Evolutionary conservation across 2,888 invertebrate species (phyloP), one percentile per base, ranked within the genome.

Genomic region (Ctenicera cuprea): DNA sequence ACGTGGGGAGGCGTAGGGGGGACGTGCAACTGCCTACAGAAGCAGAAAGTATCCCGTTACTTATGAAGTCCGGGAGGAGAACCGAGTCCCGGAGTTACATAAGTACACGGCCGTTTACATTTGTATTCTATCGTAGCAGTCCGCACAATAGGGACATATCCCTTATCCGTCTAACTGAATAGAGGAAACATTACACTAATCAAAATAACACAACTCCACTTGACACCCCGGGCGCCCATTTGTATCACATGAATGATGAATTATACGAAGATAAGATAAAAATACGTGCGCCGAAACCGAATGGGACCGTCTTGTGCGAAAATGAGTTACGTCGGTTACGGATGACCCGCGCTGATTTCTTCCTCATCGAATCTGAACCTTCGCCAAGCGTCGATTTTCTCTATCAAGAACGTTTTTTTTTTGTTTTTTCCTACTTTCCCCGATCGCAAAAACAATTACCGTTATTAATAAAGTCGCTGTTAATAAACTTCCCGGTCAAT

Each of bases 181-280:
- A 82, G 80, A 82, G 82, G 81, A 83, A 82, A 83, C 82, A 84
- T 84, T 83, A 82, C 81, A 84, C 83, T 83, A 83, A 84, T 84
- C 83, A 82, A 83, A 84, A 83, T 83, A 83, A 83, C 82, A 83
- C 82, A 81, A 82, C 80, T 81, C 79, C 78, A 82, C 82, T 83
- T 83, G 82, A 83, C 83, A 83, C 83, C 82, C 81, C 71, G 77
- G 80, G 79, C 80, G 77, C 77, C 81, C 82, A 81, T 82, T 83
- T 84, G 82, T 83, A 83, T 82, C 81, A 78, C 80, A 81, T 80
- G 82, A 84, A 83, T 85, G 83, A 84, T 84, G 84, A 85, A 85
- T 85, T 84, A 83, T 81, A 80, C 79, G 79, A 80, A 83, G 83
- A 84, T 84, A 84, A 83, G 82, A 82, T 80, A 82, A 83, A 84